phyloP scores from a whole-genome alignment of 2,888 invertebrate species.

The Chaetogeoica ovagalla region DNA sequence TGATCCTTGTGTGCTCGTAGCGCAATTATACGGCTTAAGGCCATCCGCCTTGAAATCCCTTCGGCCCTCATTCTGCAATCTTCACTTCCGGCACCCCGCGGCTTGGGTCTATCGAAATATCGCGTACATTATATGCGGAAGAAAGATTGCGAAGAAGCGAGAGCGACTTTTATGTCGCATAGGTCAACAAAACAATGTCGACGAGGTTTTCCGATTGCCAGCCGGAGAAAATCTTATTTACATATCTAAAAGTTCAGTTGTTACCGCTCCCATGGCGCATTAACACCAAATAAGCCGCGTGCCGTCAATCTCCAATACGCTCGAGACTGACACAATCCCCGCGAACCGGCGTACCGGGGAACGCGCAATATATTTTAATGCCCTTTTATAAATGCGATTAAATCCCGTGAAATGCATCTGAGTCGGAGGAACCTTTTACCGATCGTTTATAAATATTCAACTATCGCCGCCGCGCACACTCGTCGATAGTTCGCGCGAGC shows the following conservation, averaged over 20 bases:
- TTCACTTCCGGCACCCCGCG: neutral
- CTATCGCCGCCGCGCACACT: constrained; percentile 13
- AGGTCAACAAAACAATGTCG: constrained; percentile 52
- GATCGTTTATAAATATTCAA: constrained; percentile 53
- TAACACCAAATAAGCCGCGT: constrained; percentile 45
- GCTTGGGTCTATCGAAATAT: constrained; percentile 16
- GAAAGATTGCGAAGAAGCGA: constrained; percentile 5
- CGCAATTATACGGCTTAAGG: constrained; percentile 39
- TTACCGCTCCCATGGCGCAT: constrained; percentile 52
- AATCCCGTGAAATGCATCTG: constrained; percentile 53
- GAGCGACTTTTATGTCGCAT: constrained; percentile 47
- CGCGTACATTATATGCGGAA: too few species aligned
- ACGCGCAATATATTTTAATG: constrained; percentile 11
- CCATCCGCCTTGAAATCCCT: neutral
- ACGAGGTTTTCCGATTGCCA: constrained; percentile 41
- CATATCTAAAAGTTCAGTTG: constrained; percentile 53
- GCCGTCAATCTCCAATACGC: constrained; percentile 34
- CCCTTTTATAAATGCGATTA: constrained; percentile 52
- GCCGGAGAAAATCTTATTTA: constrained; percentile 45
- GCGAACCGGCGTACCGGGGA: neutral
- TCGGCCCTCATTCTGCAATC: too few species aligned
- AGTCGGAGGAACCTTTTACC: constrained; percentile 49
- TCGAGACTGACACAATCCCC: constrained; percentile 45
- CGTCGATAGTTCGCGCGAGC: constrained; percentile 2
- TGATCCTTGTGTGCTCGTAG: constrained; percentile 26